Conservation (phyloP, 2,113 vertebrate species). For the Corydoras maculifer region DNA sequence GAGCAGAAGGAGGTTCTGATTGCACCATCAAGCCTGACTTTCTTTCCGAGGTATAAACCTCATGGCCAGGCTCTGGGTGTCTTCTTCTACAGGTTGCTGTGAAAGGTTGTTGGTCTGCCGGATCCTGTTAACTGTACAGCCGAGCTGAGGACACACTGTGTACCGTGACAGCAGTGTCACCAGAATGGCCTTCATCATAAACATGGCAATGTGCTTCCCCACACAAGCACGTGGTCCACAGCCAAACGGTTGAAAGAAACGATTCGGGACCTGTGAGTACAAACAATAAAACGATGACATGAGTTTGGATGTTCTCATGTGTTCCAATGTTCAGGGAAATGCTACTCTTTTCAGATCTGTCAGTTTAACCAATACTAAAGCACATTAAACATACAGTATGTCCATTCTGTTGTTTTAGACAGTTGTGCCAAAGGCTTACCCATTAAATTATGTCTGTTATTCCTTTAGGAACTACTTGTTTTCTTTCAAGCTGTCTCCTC, state of each 20-base stretch:
- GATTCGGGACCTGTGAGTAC: constrained; percentile 76
- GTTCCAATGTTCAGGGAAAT: too few relatives aligned
- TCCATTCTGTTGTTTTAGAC: too few relatives aligned
- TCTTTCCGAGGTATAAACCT: constrained; percentile 67
- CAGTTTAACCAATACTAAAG: too few relatives aligned
- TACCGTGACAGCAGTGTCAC: constrained; percentile 79
- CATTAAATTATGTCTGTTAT: too few relatives aligned
- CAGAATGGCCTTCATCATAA: constrained; percentile 92
- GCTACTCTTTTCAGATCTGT: too few relatives aligned
- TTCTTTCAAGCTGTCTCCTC: too few relatives aligned
- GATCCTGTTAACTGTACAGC: constrained; percentile 72
- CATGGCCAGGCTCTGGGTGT: constrained; percentile 70
- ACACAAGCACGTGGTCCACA: constrained; percentile 87
- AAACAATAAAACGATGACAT: not conserved
- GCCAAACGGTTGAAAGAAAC: constrained; percentile 91
- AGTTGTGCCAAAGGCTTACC: too few relatives aligned
- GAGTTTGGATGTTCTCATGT: too few relatives aligned
- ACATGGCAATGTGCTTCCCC: constrained; percentile 92
- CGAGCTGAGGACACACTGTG: constrained; percentile 69
- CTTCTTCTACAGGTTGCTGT: constrained; percentile 75
- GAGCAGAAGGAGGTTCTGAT: not conserved
- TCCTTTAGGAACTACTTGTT: too few relatives aligned
- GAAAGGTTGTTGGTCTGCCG: constrained; percentile 80
- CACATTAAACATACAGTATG: too few relatives aligned
- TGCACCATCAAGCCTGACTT: not conserved